phyloP scores from a whole-genome alignment of 2,797 vertebrate genomes.

The Tamandua tetradactyla region DNA sequence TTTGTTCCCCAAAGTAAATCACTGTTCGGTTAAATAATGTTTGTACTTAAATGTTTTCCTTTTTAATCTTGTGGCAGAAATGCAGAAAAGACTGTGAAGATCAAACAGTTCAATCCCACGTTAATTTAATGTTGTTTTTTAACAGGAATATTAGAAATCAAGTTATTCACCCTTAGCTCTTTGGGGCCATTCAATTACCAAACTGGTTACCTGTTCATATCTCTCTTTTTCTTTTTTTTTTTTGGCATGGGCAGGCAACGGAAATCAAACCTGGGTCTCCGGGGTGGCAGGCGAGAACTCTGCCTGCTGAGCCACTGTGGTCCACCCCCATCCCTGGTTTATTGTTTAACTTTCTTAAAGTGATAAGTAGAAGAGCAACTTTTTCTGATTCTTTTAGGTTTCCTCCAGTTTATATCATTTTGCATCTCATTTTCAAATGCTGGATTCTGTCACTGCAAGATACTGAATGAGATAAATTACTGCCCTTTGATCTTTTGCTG shows the following conservation, averaged over 20 bases:
- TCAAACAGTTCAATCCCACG: background rate
- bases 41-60: slow-evolving; percentile 1
- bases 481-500: background rate
- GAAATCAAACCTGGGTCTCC: too few species aligned
- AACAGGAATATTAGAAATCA: background rate
- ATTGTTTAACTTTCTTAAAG: slow-evolving; percentile 48
- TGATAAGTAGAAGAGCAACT: background rate
- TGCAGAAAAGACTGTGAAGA: background rate
- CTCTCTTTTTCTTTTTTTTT: too few species aligned
- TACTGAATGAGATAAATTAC: background rate
- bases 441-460: background rate
- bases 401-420: background rate
- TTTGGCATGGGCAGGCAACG: too few species aligned
- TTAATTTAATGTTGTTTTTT: background rate
- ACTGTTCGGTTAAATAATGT: background rate
- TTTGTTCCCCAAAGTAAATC: background rate
- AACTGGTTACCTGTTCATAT: background rate
- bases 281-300: too few species aligned
- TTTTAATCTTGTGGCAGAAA: background rate
- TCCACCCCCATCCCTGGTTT: slow-evolving; percentile 29
- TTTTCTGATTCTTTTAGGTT: background rate
- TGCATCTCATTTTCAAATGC: background rate
- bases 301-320: too few species aligned
- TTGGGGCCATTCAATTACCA: slow-evolving; percentile 3
- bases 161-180: background rate